Conservation (phyloP, 2,797 vertebrate species). For the Labroides dimidiatus region DNA sequence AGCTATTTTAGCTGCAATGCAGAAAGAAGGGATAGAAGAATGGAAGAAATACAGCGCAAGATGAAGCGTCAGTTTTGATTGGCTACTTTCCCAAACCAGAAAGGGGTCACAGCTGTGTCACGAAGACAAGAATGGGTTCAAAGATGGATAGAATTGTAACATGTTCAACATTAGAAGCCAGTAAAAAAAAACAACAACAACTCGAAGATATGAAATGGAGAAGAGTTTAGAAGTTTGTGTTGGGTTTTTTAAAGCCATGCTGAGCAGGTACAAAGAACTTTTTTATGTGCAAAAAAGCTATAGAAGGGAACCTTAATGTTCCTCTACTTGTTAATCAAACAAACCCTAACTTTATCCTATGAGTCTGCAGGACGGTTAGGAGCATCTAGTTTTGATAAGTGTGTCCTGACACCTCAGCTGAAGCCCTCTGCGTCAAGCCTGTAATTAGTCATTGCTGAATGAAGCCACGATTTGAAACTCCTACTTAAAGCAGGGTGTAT, state of each 20-base stretch:
- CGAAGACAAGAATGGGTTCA: constrained; percentile 50
- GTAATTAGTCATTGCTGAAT: constrained; percentile 75
- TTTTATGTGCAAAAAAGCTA: constrained; percentile 15
- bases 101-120: constrained; percentile 58
- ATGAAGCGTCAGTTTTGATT: constrained; percentile 59
- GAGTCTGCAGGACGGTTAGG: constrained; percentile 23
- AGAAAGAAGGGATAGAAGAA: constrained; percentile 43
- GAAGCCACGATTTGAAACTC: constrained; percentile 49
- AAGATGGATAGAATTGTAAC: constrained; percentile 48
- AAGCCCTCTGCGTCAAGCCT: constrained; percentile 46
- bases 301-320: not conserved
- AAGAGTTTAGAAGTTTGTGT: constrained; percentile 28
- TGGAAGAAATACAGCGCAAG: constrained; percentile 50
- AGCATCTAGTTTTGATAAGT: not conserved
- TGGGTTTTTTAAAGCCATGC: constrained; percentile 10
- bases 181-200: constrained; percentile 18
- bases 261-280: not conserved
- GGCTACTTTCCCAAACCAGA: constrained; percentile 53
- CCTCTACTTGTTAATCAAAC: constrained; percentile 4
- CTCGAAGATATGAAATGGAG: not conserved
- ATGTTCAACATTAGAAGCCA: constrained; percentile 48
- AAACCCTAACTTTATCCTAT: not conserved
- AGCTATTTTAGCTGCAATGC: constrained; percentile 70
- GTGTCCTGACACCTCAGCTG: constrained; percentile 38
- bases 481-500: constrained; percentile 48